Evolutionary conservation across 2,888 invertebrate genomes (phyloP).

Genomic region (Protodeltote pygarga): DNA sequence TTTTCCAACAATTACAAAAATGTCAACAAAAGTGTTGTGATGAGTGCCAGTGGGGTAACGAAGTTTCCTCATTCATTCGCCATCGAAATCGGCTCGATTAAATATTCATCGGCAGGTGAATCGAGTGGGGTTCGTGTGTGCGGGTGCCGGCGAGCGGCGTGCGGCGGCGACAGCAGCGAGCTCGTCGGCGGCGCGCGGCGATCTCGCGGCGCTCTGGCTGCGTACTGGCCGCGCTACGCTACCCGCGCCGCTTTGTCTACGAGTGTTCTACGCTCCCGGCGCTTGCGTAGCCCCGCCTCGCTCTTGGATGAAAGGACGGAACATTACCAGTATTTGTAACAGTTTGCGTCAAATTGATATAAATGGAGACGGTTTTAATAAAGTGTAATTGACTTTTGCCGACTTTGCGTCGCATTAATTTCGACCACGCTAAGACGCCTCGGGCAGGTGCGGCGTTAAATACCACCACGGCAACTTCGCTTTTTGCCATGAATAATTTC

Average conservation of each 20-base stretch:
- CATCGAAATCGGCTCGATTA: conserved; percentile 74
- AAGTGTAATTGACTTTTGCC: conserved; percentile 87
- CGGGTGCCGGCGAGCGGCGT: conserved; percentile 52
- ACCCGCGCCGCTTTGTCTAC: conserved; percentile 69
- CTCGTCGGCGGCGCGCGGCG: conserved; percentile 57
- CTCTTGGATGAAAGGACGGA: conserved; percentile 82
- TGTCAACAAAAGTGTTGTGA: conserved; percentile 69
- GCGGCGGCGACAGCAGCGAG: conserved; percentile 60
- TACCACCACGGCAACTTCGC: conserved; percentile 78
- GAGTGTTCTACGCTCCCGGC: conserved; percentile 66
- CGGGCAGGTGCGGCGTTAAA: conserved; percentile 84
- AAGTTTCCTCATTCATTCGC: conserved; percentile 76
- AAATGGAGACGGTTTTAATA: conserved; percentile 87
- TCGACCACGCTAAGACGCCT: conserved; percentile 84
- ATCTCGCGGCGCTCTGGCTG: conserved; percentile 55
- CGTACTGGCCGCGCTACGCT: conserved; percentile 69
- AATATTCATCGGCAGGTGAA: conserved; percentile 79
- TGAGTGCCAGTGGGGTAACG: conserved; percentile 67
- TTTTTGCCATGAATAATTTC: conserved; percentile 81
- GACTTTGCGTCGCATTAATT: conserved; percentile 86
- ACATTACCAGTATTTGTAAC: conserved; percentile 87
- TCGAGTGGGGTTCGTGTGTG: conserved; percentile 64
- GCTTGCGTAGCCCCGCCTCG: conserved; percentile 86
- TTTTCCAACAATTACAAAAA: conserved; percentile 68
- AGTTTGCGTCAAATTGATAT: conserved; percentile 87